A percentile compares a stretch with the other conserved stretches of the same genome.
These are phyloP conservation scores for Euthynnus affinis DNA, from an alignment of 2,797 vertebrate species.

Conservation along the genomic window DNA sequence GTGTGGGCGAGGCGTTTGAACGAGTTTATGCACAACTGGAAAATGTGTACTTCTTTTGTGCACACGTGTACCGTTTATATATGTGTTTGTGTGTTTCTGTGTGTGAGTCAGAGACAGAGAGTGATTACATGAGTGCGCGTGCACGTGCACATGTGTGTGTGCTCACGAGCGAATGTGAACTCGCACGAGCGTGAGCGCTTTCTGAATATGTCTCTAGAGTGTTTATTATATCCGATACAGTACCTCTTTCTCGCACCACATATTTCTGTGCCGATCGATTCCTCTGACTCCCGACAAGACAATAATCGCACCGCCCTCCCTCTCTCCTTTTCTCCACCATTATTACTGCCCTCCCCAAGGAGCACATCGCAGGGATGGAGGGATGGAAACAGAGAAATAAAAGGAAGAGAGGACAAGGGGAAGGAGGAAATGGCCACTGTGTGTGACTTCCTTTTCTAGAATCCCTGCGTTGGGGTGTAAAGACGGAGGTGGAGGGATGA, in stretches of 20 bases:
- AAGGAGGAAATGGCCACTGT: conserved; percentile 70
- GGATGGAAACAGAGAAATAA: conserved; percentile 75
- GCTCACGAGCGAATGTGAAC: conserved; percentile 32
- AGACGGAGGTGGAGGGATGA: conserved; percentile 34
- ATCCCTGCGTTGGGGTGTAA: conserved; percentile 43
- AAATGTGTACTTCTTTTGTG: conserved; percentile 23
- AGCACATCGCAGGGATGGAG: conserved; percentile 68
- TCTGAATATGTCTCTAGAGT: conserved; percentile 84
- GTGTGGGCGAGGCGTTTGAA: conserved; percentile 37
- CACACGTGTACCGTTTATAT: conserved; percentile 24
- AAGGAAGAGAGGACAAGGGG: conserved; percentile 63
- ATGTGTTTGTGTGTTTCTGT: conserved; percentile 12
- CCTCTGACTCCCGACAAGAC: conserved; percentile 98
- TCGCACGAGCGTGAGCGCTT: conserved; percentile 55
- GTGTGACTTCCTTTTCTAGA: conserved; percentile 63
- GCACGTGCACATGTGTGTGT: conserved; percentile 33
- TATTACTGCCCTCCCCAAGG: conserved; percentile 92
- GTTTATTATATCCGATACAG: conserved; percentile 97
- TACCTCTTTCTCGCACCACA: conserved; percentile 95
- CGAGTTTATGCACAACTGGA: conserved; percentile 64
- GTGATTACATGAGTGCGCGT: conserved; percentile 36
- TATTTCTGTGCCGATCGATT: conserved; percentile 97
- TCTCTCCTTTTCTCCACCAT: conserved; percentile 92
- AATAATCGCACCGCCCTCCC: conserved; percentile 91
- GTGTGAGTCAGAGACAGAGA: conserved; percentile 28